phyloP scores from a whole-genome alignment of 1,140 invertebrate genomes.

The Saccostrea echinata region DNA sequence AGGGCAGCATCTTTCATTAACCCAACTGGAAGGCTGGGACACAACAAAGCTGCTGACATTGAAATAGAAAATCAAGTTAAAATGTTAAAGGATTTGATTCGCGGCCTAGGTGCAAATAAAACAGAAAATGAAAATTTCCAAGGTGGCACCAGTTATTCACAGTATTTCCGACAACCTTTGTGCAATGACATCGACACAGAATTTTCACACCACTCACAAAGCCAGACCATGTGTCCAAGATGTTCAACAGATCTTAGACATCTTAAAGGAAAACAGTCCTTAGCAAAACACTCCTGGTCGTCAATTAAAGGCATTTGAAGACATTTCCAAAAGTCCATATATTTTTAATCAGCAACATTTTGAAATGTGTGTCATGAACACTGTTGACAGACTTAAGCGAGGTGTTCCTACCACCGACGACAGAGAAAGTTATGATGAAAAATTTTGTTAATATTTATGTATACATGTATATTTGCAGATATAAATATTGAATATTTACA shows the following conservation, averaged over 20 bases:
- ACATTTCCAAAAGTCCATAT: constrained; percentile 27
- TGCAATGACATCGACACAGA: no score
- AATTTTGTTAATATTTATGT: no score
- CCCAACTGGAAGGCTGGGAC: constrained; percentile 34
- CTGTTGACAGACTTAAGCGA: constrained; percentile 32
- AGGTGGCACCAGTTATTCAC: neutral
- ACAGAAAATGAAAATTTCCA: constrained; percentile 42
- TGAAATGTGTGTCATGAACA: neutral
- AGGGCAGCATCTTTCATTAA: neutral
- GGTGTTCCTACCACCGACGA: neutral
- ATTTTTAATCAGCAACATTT: neutral
- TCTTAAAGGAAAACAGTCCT: neutral
- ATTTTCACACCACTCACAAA: constrained; percentile 39
- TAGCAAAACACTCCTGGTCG: no score
- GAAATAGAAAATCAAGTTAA: constrained; percentile 59
- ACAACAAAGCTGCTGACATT: constrained; percentile 57
- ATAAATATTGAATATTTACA: no score
- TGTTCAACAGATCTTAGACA: constrained; percentile 16
- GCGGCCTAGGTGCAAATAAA: constrained; percentile 54
- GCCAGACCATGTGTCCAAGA: constrained; percentile 28
- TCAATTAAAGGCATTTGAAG: neutral
- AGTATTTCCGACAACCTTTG: neutral
- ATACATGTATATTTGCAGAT: no score
- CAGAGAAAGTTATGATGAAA: neutral
- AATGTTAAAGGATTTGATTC: constrained; percentile 53